A percentile compares a stretch with the other conserved stretches of the same genome.
Evolutionary conservation across 92 coral and sea anemone species (phyloP).

Genomic region (Diadumene lineata): DNA sequence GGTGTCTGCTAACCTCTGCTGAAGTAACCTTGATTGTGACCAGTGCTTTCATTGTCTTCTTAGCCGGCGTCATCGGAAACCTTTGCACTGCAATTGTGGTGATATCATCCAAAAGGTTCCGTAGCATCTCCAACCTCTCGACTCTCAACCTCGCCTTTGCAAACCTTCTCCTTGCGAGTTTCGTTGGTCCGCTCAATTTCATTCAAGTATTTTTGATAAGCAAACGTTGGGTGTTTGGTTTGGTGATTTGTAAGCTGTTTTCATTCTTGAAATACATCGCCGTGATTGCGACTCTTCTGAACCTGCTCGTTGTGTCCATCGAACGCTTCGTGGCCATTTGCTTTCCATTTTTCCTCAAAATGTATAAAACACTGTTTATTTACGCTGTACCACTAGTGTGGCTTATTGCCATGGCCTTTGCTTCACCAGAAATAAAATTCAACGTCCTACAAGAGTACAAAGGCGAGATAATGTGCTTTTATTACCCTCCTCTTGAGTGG

Average conservation of each 20-base stretch:
- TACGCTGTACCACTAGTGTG: slow-evolving; percentile 36
- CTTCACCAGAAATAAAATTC: slow-evolving; percentile 10
- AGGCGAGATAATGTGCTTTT: neutral
- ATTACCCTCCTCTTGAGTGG: neutral
- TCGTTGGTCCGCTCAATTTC: slow-evolving; percentile 61
- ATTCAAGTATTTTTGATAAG: slow-evolving; percentile 53
- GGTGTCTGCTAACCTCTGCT: neutral
- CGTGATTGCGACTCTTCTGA: slow-evolving; percentile 46
- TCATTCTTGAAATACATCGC: slow-evolving; percentile 51
- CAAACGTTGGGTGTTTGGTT: slow-evolving; percentile 71
- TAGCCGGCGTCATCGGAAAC: neutral
- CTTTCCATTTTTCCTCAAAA: slow-evolving; percentile 70
- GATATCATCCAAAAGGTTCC: slow-evolving; percentile 9
- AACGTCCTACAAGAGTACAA: neutral
- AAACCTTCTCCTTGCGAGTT: slow-evolving; percentile 58
- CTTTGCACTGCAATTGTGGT: neutral
- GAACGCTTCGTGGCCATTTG: slow-evolving; percentile 77
- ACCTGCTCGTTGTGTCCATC: slow-evolving; percentile 54
- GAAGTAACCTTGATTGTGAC: neutral
- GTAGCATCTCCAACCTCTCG: slow-evolving; percentile 61
- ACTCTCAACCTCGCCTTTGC: slow-evolving; percentile 68
- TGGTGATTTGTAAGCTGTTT: slow-evolving; percentile 46
- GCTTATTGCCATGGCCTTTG: slow-evolving; percentile 42
- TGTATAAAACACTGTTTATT: slow-evolving; percentile 36
- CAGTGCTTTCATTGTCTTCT: neutral